A percentile compares a stretch with the other conserved stretches of the same genome.
phyloP scores from a whole-genome alignment of 2,113 vertebrate genomes.

The Mola mola region DNA sequence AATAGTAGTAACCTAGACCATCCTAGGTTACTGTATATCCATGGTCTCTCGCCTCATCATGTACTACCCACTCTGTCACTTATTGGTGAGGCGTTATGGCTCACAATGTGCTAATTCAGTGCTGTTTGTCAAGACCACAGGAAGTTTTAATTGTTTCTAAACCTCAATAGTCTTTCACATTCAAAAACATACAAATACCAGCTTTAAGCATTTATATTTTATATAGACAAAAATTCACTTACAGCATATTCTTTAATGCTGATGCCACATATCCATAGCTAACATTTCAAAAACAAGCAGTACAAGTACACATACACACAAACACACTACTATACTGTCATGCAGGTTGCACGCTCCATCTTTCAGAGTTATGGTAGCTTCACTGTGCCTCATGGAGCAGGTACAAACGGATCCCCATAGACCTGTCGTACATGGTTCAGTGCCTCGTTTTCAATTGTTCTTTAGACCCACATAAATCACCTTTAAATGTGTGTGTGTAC shows the following conservation, averaged over 20 bases:
- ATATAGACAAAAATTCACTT: too few relatives aligned
- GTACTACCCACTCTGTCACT: too few relatives aligned
- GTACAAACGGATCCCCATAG: conserved; percentile 52
- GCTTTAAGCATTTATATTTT: neutral
- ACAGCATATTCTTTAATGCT: too few relatives aligned
- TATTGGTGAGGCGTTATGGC: too few relatives aligned
- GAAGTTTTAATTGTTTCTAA: neutral
- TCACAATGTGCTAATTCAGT: neutral
- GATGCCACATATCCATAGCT: neutral
- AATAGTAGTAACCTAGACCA: too few relatives aligned
- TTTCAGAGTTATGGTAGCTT: conserved; percentile 54
- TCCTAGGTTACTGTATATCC: too few relatives aligned
- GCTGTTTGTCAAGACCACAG: neutral
- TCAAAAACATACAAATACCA: neutral
- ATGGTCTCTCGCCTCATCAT: too few relatives aligned
- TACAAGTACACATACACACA: neutral
- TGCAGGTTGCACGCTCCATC: conserved; percentile 41
- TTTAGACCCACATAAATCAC: conserved; percentile 69
- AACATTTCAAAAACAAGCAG: neutral
- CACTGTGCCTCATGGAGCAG: conserved; percentile 43
- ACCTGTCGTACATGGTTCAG: conserved; percentile 66
- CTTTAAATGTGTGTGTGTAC: conserved; percentile 18
- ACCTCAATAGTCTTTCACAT: neutral
- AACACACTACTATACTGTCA: conserved; percentile 16
- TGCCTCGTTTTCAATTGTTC: conserved; percentile 75